These are phyloP conservation scores for Catamblyrhynchus diadema DNA, from an alignment of 2,797 vertebrate species.

Conservation along the genomic window DNA sequence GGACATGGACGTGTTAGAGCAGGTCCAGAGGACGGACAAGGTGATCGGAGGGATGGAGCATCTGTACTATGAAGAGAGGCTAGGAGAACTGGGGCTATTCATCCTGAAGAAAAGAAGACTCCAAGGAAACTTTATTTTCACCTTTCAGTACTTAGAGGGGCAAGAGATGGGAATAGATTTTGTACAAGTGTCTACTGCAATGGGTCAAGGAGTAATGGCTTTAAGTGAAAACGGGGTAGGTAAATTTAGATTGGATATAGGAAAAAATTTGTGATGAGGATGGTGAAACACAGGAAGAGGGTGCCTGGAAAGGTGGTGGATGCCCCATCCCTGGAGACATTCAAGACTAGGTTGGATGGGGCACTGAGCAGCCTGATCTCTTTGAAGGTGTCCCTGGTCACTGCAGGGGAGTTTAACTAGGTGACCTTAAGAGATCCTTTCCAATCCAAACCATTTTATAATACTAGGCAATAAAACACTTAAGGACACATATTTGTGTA, in stretches of 20 bases:
- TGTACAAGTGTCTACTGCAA: not conserved
- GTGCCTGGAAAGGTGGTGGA: not conserved
- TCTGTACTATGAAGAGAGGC: not conserved
- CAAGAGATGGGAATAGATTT: not conserved
- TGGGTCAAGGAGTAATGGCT: not conserved
- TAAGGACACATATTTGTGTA: not conserved
- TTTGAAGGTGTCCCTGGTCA: not conserved
- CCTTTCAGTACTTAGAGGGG: not conserved
- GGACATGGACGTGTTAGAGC: not conserved
- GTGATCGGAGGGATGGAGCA: not conserved
- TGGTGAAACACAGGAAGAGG: not conserved
- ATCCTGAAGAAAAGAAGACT: not conserved
- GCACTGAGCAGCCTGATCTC: not conserved
- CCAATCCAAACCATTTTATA: not conserved
- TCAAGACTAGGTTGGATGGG: not conserved
- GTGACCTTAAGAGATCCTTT: not conserved
- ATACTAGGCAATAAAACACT: not conserved
- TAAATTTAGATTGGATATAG: not conserved
- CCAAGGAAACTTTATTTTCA: not conserved
- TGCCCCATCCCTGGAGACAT: not conserved
- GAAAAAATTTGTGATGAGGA: not conserved
- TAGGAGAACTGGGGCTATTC: not conserved
- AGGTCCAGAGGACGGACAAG: not conserved
- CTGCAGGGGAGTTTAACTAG: not conserved
- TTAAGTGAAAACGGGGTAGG: not conserved